Base-by-base conservation (phyloP, 2,113 vertebrate genomes). In the Ramphastos sulfuratus region DNA sequence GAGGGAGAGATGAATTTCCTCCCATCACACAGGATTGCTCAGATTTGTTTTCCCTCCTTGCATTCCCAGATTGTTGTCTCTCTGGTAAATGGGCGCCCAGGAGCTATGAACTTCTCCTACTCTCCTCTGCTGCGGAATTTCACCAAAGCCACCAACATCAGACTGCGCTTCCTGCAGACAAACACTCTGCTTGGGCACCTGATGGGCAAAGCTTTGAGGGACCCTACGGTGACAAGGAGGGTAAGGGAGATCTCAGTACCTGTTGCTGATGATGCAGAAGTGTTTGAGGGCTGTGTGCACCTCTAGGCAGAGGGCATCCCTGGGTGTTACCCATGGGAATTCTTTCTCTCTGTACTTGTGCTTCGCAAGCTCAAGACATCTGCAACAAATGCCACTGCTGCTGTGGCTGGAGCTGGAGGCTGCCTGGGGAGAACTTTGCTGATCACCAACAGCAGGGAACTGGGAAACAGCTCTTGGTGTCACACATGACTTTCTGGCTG, bases 181-280 rank as follows among this genome's bases (percentile, higher is more conserved):
- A 99, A 99, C 98, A 99, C 99, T 0, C 98, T 99, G 60, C 98
- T 99, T 11, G 99, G 99, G 6, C 99, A 99, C 95, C 98, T 99
- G 93, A 99, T 99, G 99, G 99, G 99, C 88, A 99, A 99, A 93
- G 98, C 99, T 3, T 98, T 99, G 67, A 96, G 98, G 12, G 99
- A 99, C 96, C 99, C 99, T n/a, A 99, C 99, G 0, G 99, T 99
- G 90, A 99, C 99, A 13, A 98, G 99, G 79, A 97, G 99, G 98
- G 99, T 99, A 95, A 98, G 98, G 54, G 59, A 37, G 54, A 25
- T 76, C 58, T 55, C 30, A 28, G 1, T 15, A 17, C 70, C 25
- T 56, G 19, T 14, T 58, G 52, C 56, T 73, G 18, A 2, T 12
- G n/a, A 74, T 37, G 4, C 56, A 67, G 46, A 60, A 3, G 56